These are phyloP conservation scores for Drosophila neocordata DNA, from an alignment of 1,140 invertebrate species.

Conservation along the genomic window DNA sequence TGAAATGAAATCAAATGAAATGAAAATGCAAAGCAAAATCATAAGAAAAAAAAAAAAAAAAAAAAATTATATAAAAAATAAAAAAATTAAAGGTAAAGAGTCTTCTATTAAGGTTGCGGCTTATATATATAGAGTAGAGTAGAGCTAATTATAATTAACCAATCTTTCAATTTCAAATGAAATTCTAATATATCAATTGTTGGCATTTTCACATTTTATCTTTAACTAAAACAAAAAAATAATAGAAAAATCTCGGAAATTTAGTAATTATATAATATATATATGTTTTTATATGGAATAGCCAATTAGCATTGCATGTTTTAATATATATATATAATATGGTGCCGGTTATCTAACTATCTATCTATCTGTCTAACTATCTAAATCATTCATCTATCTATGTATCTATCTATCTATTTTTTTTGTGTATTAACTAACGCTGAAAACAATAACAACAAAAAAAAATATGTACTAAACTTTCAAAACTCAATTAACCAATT, in stretches of 20 bases:
- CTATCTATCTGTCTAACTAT: neutral
- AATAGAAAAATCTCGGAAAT: neutral
- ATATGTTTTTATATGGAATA: slow-evolving; percentile 17
- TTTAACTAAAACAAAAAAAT: neutral
- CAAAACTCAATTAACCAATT: slow-evolving; percentile 26
- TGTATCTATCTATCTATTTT: slow-evolving; percentile 15
- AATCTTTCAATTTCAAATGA: neutral
- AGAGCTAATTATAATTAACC: too few relatives aligned
- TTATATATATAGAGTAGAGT: too few relatives aligned
- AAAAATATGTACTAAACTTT: too few relatives aligned
- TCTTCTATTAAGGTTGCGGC: too few relatives aligned
- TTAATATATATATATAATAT: slow-evolving; percentile 9
- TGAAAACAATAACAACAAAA: too few relatives aligned
- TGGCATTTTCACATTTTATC: neutral
- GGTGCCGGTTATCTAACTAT: slow-evolving; percentile 9
- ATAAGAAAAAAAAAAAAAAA: too few relatives aligned
- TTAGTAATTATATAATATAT: neutral
- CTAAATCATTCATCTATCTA: neutral
- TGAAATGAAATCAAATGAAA: neutral
- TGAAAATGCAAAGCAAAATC: too few relatives aligned
- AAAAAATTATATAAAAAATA: too few relatives aligned
- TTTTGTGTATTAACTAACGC: neutral
- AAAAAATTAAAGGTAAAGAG: too few relatives aligned
- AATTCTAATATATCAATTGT: slow-evolving; percentile 11
- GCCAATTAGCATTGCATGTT: slow-evolving; percentile 28